Evolutionary conservation across 2,888 invertebrate genomes (phyloP).

Genomic region (Cerceris ruficornis): DNA sequence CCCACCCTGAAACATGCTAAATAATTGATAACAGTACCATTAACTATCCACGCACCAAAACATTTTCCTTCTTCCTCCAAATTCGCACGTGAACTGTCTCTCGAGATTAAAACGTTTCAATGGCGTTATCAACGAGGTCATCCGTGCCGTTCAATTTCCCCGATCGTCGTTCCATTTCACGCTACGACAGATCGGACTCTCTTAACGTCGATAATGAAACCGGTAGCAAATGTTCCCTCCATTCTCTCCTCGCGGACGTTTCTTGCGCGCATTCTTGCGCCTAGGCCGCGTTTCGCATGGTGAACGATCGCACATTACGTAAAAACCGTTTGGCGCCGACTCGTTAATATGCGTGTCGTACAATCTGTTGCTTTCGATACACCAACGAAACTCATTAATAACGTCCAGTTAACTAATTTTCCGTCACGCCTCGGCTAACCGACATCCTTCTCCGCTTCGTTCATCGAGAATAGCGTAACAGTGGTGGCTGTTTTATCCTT

Average conservation of each 20-base stretch:
- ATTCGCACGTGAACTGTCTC: no score
- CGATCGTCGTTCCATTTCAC: no score
- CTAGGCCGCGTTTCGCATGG: slow-evolving; percentile 21
- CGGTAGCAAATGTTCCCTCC: slow-evolving; percentile 1
- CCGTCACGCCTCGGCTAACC: slow-evolving; percentile 58
- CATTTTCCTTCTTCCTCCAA: no score
- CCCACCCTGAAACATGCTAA: no score
- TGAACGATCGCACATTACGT: slow-evolving; percentile 52
- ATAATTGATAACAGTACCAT: no score
- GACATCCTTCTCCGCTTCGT: slow-evolving; percentile 29
- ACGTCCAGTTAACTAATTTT: slow-evolving; percentile 66
- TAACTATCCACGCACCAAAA: no score
- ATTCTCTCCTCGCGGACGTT: slow-evolving; percentile 1
- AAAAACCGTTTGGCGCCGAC: slow-evolving; percentile 63
- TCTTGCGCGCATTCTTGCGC: neutral
- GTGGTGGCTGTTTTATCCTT: slow-evolving; percentile 45
- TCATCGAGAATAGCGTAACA: slow-evolving; percentile 51
- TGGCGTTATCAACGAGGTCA: no score
- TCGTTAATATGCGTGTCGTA: slow-evolving; percentile 68
- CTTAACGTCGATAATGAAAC: neutral
- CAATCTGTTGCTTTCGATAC: slow-evolving; percentile 58
- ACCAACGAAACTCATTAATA: slow-evolving; percentile 66
- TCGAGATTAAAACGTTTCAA: no score
- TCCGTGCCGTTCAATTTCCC: no score
- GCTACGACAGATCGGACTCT: neutral